A percentile compares a stretch with the other conserved stretches of the same genome.
phyloP scores from a whole-genome alignment of 2,797 vertebrate genomes.

The Poeciliopsis infans region DNA sequence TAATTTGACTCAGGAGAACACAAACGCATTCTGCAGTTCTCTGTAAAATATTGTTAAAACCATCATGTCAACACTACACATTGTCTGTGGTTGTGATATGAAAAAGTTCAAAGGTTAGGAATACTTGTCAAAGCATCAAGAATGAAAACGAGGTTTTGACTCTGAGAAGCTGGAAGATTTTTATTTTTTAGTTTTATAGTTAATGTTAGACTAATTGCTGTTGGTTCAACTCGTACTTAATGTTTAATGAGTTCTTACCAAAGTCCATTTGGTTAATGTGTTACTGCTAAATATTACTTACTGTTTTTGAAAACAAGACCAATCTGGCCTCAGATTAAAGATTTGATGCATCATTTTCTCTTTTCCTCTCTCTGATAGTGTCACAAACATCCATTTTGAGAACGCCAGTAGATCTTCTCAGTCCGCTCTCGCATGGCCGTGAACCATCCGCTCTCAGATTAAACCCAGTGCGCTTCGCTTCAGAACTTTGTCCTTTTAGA shows the following conservation, averaged over 20 bases:
- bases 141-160: background rate
- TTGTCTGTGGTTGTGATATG: background rate
- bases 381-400: conserved; percentile 9
- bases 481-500: conserved; percentile 60
- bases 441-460: conserved; percentile 37
- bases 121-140: background rate
- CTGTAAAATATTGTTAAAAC: background rate
- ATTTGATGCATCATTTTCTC: conserved; percentile 5
- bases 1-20: background rate
- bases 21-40: background rate
- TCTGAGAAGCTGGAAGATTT: background rate
- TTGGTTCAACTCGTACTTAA: background rate
- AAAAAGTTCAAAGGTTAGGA: background rate
- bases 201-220: background rate
- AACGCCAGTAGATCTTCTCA: conserved; percentile 32
- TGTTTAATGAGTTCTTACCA: background rate
- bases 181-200: background rate
- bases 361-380: conserved; percentile 38
- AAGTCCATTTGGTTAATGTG: conserved; percentile 41
- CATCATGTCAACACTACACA: background rate
- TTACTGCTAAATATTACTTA: conserved; percentile 19
- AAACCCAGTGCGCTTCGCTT: conserved; percentile 39
- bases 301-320: background rate
- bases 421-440: conserved; percentile 42
- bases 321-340: conserved; percentile 3